These are phyloP conservation scores for Tenthredo mesomela DNA, from an alignment of 2,888 invertebrate genomes.

Conservation along the genomic window DNA sequence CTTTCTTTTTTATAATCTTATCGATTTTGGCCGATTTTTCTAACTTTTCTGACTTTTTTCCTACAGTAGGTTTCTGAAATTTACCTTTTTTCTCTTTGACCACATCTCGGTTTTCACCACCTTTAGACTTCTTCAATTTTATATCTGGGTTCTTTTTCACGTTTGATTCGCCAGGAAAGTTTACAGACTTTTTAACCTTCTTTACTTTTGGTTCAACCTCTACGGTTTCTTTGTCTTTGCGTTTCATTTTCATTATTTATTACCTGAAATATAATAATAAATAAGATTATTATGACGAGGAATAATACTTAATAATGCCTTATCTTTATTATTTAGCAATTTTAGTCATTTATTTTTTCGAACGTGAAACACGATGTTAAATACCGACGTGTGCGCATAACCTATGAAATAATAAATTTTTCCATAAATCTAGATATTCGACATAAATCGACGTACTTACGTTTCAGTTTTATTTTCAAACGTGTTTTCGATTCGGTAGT, in stretches of 20 bases:
- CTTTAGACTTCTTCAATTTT: conserved; percentile 11
- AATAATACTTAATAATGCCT: neutral
- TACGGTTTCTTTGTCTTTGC: conserved; percentile 34
- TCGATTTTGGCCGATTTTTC: conserved; percentile 52
- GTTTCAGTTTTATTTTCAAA: neutral
- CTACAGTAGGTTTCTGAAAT: conserved; percentile 57
- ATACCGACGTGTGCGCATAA: conserved; percentile 11
- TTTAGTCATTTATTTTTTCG: neutral
- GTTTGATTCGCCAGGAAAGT: conserved; percentile 50
- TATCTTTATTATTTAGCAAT: neutral
- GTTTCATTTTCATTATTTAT: conserved; percentile 55
- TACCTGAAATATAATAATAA: conserved; percentile 2
- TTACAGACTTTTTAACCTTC: conserved; percentile 55
- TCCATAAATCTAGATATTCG: no score
- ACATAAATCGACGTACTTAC: neutral
- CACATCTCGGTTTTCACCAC: neutral
- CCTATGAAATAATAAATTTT: neutral
- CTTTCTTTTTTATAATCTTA: conserved; percentile 48
- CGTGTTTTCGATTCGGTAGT: neutral
- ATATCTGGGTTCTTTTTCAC: conserved; percentile 41
- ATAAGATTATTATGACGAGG: neutral
- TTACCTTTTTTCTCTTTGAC: conserved; percentile 51
- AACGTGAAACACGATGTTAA: neutral
- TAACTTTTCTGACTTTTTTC: conserved; percentile 52
- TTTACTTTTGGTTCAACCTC: conserved; percentile 42